Conservation (phyloP, 2,888 invertebrate genomes). For the Heliconius hortense region DNA sequence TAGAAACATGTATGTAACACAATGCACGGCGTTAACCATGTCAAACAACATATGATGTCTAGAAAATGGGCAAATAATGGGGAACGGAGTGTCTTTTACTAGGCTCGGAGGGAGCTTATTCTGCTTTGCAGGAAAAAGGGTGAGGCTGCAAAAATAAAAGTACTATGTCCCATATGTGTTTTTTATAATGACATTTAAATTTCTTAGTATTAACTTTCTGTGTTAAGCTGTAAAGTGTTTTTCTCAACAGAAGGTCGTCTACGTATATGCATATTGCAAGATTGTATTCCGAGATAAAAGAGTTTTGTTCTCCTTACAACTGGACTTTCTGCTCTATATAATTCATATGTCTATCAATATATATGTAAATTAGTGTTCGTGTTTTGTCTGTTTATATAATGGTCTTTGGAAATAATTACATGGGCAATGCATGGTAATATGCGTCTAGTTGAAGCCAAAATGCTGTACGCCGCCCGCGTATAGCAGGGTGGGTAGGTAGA, state of each 20-base stretch:
- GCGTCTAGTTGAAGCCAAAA: not conserved
- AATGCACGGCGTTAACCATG: no score
- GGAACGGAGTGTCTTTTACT: no score
- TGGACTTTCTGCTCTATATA: constrained; percentile 22
- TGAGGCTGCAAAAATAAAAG: no score
- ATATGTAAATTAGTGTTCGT: constrained; percentile 11
- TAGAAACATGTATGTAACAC: not conserved
- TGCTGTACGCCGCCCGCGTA: not conserved
- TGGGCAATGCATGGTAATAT: not conserved
- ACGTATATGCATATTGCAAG: constrained; percentile 2
- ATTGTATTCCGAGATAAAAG: constrained; percentile 12
- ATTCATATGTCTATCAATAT: constrained; percentile 12
- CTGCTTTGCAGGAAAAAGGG: no score
- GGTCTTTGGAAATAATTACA: constrained; percentile 3
- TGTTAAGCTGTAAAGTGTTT: not conserved
- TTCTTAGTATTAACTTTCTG: not conserved
- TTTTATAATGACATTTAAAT: not conserved
- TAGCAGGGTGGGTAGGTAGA: not conserved
- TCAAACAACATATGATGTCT: no score
- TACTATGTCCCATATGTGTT: not conserved
- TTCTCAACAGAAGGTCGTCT: constrained; percentile 6
- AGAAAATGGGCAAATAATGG: no score
- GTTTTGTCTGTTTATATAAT: constrained; percentile 14
- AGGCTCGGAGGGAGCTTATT: no score
- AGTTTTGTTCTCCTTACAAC: constrained; percentile 7